phyloP scores from a whole-genome alignment of 2,888 invertebrate species.

The Eulithis testata region DNA sequence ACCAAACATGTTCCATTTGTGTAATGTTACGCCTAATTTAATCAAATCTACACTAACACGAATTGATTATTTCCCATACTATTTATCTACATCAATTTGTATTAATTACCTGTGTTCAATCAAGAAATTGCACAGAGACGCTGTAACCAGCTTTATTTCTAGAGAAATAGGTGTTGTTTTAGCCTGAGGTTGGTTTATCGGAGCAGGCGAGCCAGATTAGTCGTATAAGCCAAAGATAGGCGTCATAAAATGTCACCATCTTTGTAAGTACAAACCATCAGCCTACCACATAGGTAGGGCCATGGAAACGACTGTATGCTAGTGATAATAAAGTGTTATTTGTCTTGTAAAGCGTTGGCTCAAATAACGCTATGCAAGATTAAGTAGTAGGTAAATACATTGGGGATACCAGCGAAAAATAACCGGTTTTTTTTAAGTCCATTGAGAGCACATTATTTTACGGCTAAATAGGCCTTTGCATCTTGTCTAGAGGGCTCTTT shows the following conservation, averaged over 20 bases:
- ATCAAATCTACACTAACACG: slow-evolving; percentile 30
- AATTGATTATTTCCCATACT: slow-evolving; percentile 42
- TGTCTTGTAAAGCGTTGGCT: no score
- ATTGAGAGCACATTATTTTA: no score
- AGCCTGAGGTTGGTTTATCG: slow-evolving; percentile 35
- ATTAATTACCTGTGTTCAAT: slow-evolving; percentile 52
- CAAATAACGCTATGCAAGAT: no score
- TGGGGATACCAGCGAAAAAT: no score
- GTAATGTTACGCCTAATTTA: slow-evolving; percentile 28
- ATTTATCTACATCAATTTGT: slow-evolving; percentile 46
- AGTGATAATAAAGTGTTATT: no score
- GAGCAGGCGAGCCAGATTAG: slow-evolving; percentile 55
- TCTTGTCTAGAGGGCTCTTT: no score
- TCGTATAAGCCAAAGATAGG: slow-evolving; percentile 58
- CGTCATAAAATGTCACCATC: slow-evolving; percentile 66
- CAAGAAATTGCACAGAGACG: slow-evolving; percentile 46
- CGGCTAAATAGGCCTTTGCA: no score
- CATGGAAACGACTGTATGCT: slow-evolving; percentile 28
- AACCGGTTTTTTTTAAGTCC: no score
- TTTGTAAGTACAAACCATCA: slow-evolving; percentile 61
- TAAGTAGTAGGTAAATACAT: no score
- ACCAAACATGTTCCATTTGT: slow-evolving; percentile 17
- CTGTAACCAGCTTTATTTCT: slow-evolving; percentile 36
- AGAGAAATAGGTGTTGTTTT: slow-evolving; percentile 38
- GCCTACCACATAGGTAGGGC: slow-evolving; percentile 47